A percentile compares a stretch with the other conserved stretches of the same genome.
Evolutionary conservation across 2,888 invertebrate genomes (phyloP).

Genomic region (Hypomecis atomaria): DNA sequence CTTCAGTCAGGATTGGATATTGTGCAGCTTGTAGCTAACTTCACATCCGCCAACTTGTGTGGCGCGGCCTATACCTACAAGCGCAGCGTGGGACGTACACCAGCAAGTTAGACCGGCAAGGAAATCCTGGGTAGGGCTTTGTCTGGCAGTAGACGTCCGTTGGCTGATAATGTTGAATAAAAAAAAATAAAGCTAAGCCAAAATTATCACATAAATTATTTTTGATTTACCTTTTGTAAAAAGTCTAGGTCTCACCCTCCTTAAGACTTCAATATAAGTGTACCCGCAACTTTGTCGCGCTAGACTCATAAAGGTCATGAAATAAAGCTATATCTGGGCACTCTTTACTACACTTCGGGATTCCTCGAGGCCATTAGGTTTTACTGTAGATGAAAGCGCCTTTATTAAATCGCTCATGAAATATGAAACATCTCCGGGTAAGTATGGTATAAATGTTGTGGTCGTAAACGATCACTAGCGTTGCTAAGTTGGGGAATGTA

Average conservation of each 20-base stretch:
- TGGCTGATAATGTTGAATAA: no score
- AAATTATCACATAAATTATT: no score
- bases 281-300: slow-evolving; percentile 18
- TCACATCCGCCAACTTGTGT: no score
- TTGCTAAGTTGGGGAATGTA: slow-evolving; percentile 12
- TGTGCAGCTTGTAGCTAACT: no score
- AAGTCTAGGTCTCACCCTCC: neutral
- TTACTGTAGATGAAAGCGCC: slow-evolving; percentile 34
- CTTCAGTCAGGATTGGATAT: no score
- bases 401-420: slow-evolving; percentile 35
- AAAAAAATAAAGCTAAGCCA: no score
- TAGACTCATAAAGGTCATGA: slow-evolving; percentile 31
- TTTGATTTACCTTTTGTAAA: no score
- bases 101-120: no score
- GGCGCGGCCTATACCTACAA: no score
- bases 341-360: slow-evolving; percentile 26
- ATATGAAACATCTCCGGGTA: slow-evolving; percentile 33
- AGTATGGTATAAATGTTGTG: slow-evolving; percentile 30
- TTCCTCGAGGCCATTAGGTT: slow-evolving; percentile 35
- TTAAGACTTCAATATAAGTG: neutral
- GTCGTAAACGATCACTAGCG: slow-evolving; percentile 20
- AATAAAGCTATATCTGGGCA: slow-evolving; percentile 28
- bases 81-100: no score
- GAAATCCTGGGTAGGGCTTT: no score
- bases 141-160: no score